Percentiles rank a stretch among this genome's conserved stretches.
These are phyloP conservation scores for Pardosa pseudoannulata DNA, from an alignment of 2,888 invertebrate species.

Conservation along the genomic window DNA sequence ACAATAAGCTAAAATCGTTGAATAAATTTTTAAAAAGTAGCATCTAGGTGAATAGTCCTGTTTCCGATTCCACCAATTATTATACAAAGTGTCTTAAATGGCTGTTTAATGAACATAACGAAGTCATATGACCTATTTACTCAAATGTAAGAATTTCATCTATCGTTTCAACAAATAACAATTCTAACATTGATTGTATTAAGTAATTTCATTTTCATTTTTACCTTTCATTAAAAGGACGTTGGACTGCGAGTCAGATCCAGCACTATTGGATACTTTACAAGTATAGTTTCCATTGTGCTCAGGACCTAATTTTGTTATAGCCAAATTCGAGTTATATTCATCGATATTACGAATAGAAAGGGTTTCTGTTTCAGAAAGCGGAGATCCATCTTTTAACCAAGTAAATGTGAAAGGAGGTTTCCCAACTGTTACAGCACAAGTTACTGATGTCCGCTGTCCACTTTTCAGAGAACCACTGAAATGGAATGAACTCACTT, in stretches of 20 bases:
- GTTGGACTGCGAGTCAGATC: not conserved
- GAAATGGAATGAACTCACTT: constrained; percentile 44
- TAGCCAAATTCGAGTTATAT: not conserved
- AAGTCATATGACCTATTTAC: too few species aligned
- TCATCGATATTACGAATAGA: not conserved
- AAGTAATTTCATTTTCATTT: not conserved
- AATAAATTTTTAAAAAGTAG: too few species aligned
- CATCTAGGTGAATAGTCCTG: too few species aligned
- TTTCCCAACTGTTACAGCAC: not conserved
- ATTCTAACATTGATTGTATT: too few species aligned
- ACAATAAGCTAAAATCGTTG: too few species aligned
- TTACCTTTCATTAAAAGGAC: not conserved
- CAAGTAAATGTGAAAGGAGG: constrained; percentile 22
- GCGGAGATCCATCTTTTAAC: not conserved
- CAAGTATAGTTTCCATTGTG: not conserved
- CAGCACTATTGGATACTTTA: not conserved
- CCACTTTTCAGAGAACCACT: not conserved
- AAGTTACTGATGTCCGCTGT: not conserved
- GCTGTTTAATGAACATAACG: too few species aligned
- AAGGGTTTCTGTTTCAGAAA: not conserved
- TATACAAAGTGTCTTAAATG: too few species aligned
- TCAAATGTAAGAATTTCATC: too few species aligned
- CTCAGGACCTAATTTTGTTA: not conserved
- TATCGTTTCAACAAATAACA: too few species aligned
- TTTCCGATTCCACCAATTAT: too few species aligned